These are phyloP conservation scores for Takifugu bimaculatus DNA, from an alignment of 2,113 vertebrate species.

Conservation along the genomic window DNA sequence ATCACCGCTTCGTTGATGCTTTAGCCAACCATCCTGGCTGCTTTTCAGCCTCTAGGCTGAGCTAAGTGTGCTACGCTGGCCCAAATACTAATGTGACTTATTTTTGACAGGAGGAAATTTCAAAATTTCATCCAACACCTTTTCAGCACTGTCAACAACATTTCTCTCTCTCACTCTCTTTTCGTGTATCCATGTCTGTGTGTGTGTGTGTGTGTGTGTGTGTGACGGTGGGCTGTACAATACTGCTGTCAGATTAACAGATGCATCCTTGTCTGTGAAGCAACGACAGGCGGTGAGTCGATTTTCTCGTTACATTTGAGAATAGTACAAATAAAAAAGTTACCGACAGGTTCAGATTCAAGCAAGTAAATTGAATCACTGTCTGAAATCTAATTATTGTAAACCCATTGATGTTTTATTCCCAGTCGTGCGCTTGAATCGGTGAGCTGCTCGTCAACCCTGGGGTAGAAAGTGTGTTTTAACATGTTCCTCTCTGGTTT, in stretches of 20 bases:
- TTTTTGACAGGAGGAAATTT: no score
- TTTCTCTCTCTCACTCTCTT: neutral
- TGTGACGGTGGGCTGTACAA: constrained; percentile 3
- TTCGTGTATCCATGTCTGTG: neutral
- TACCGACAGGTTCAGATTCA: neutral
- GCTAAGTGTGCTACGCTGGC: no score
- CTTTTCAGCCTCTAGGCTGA: no score
- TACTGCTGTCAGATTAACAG: constrained; percentile 44
- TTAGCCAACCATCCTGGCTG: no score
- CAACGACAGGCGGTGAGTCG: constrained; percentile 22
- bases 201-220: constrained; percentile 4
- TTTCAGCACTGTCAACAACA: neutral
- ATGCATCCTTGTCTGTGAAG: constrained; percentile 32
- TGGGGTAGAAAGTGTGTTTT: neutral
- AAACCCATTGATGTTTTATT: no score
- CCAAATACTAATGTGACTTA: no score
- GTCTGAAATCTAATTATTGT: no score
- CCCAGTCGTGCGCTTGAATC: neutral
- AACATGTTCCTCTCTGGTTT: neutral
- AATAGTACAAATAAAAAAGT: neutral
- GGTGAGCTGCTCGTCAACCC: neutral
- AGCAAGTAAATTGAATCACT: no score
- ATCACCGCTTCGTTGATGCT: no score
- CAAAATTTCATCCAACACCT: no score
- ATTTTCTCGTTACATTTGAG: no score